These are phyloP conservation scores for Poliocrania exsul DNA, from an alignment of 2,797 vertebrate species.

Conservation along the genomic window DNA sequence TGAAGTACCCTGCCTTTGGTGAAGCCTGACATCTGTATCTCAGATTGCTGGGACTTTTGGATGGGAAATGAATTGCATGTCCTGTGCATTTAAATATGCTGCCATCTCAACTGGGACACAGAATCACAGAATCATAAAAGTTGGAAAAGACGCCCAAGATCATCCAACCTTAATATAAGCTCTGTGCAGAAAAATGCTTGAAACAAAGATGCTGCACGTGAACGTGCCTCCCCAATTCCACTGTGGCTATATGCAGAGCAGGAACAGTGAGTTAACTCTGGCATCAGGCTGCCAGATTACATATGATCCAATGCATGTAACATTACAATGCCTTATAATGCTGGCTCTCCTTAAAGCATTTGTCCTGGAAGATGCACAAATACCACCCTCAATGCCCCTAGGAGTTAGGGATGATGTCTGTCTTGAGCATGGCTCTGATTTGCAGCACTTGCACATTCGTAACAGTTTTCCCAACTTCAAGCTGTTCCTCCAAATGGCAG, in stretches of 20 bases:
- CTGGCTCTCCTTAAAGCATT: neutral
- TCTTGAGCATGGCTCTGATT: neutral
- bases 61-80: neutral
- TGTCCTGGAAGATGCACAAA: neutral
- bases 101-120: neutral
- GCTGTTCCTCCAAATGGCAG: slow-evolving; percentile 21
- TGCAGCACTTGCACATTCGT: neutral
- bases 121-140: neutral
- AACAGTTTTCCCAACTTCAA: slow-evolving; percentile 54
- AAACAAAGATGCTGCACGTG: neutral
- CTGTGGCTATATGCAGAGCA: neutral
- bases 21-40: neutral
- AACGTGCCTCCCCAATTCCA: neutral
- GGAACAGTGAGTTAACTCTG: slow-evolving; percentile 10
- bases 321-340: neutral
- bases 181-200: neutral
- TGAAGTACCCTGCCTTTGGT: neutral
- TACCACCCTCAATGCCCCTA: neutral
- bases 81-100: neutral
- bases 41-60: neutral
- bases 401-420: neutral
- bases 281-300: neutral
- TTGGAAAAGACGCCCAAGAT: neutral
- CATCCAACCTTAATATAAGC: neutral
- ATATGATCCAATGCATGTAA: neutral